phyloP scores from a whole-genome alignment of 2,888 invertebrate genomes.

The Lochmaea capreae region DNA sequence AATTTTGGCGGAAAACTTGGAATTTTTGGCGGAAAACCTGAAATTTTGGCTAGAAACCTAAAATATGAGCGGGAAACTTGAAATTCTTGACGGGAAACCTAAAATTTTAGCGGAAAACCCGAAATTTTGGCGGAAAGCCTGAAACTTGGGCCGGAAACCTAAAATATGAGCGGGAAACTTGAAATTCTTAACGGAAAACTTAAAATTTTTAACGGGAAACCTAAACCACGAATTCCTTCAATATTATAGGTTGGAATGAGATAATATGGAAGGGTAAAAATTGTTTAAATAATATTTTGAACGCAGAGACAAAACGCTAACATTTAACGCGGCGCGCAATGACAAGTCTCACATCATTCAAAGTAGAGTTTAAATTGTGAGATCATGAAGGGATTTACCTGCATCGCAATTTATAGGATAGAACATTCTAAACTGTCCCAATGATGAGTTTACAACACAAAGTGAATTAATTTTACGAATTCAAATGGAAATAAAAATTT shows the following conservation, averaged over 20 bases:
- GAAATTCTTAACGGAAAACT: no score
- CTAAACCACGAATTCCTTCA: constrained; percentile 15
- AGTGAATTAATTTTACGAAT: not conserved
- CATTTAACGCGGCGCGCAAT: constrained; percentile 17
- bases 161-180: no score
- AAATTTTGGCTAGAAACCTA: no score
- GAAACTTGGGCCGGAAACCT: no score
- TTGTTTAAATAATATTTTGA: constrained; percentile 10
- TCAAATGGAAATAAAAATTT: not conserved
- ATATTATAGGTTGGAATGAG: constrained; percentile 21
- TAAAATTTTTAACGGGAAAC: no score
- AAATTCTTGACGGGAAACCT: no score
- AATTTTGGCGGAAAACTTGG: no score
- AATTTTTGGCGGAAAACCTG: no score
- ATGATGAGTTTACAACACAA: not conserved
- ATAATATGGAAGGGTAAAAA: constrained; percentile 25
- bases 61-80: no score
- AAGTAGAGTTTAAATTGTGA: constrained; percentile 20
- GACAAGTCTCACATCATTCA: constrained; percentile 27
- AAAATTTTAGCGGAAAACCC: no score
- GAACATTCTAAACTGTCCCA: not conserved
- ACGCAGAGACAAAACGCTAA: constrained; percentile 28
- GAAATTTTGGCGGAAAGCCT: no score
- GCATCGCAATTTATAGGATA: constrained; percentile 7
- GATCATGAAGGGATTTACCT: constrained; percentile 25